phyloP scores from a whole-genome alignment of 2,797 vertebrate genomes.

The Luscinia megarhynchos region DNA sequence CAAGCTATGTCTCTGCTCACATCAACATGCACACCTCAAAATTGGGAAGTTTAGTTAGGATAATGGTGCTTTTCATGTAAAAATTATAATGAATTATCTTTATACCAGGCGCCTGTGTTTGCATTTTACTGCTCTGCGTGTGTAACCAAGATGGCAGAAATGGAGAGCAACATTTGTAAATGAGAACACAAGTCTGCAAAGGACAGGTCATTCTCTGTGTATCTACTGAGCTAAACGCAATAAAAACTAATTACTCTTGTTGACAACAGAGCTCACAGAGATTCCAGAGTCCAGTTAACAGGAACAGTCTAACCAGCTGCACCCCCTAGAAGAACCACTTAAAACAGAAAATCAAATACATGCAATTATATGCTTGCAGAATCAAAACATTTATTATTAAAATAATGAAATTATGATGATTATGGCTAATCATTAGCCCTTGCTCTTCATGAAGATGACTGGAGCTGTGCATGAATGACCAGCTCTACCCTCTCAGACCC shows the following conservation, averaged over 20 bases:
- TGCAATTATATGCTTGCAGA: background rate
- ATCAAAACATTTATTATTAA: background rate
- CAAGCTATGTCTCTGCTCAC: background rate
- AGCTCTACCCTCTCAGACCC: background rate
- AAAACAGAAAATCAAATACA: background rate
- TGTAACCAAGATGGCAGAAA: background rate
- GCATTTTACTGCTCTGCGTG: background rate
- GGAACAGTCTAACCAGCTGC: background rate
- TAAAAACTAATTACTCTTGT: background rate
- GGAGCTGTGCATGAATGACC: background rate
- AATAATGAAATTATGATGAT: background rate
- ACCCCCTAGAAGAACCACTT: background rate
- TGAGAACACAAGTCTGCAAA: background rate
- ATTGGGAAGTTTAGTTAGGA: background rate
- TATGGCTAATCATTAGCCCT: background rate
- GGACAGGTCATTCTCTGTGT: background rate
- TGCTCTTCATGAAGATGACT: background rate
- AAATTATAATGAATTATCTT: background rate
- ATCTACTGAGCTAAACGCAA: background rate
- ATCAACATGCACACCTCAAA: background rate
- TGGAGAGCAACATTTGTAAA: background rate
- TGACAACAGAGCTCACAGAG: background rate
- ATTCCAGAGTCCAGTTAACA: slow-evolving; percentile 49
- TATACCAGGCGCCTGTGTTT: background rate
- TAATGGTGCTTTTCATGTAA: background rate